Conservation (phyloP, 2,113 vertebrate genomes). For the Ramphastos sulfuratus region DNA sequence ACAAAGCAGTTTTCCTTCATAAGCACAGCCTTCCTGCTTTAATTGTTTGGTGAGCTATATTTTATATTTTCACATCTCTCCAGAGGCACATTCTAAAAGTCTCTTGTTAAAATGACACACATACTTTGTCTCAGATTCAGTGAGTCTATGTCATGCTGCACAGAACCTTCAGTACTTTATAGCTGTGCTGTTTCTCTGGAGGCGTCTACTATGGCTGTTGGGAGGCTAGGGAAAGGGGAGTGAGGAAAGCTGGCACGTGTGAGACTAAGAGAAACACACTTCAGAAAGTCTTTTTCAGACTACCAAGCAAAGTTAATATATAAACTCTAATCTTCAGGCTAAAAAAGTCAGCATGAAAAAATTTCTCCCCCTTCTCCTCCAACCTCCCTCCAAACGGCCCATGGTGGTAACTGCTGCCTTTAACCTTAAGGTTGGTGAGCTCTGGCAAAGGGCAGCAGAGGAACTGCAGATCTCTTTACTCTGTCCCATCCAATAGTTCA, state of each 20-base stretch:
- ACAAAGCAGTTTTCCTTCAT: not conserved
- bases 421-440: not conserved
- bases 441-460: conserved; percentile 22
- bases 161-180: conserved; percentile 43
- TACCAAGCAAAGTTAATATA: not conserved
- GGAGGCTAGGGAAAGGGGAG: conserved; percentile 6
- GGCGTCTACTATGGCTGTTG: conserved; percentile 27
- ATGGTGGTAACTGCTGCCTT: not conserved
- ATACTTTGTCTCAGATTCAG: conserved; percentile 38
- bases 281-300: conserved; percentile 40
- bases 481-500: conserved; percentile 3
- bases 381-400: not conserved
- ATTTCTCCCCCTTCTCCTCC: not conserved
- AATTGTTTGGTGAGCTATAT: not conserved
- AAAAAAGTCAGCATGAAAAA: conserved; percentile 6
- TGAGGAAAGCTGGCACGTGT: conserved; percentile 51
- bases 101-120: conserved; percentile 45
- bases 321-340: conserved; percentile 3
- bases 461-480: conserved; percentile 32
- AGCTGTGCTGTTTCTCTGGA: conserved; percentile 2
- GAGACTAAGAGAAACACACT: conserved; percentile 41
- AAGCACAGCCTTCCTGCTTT: not conserved
- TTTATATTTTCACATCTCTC: conserved; percentile 41
- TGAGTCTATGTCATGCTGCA: conserved; percentile 19
- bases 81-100: conserved; percentile 42